Percentiles rank a stretch among this genome's conserved stretches.
phyloP scores from a whole-genome alignment of 2,888 invertebrate species.

The Drosophila kanekoi region DNA sequence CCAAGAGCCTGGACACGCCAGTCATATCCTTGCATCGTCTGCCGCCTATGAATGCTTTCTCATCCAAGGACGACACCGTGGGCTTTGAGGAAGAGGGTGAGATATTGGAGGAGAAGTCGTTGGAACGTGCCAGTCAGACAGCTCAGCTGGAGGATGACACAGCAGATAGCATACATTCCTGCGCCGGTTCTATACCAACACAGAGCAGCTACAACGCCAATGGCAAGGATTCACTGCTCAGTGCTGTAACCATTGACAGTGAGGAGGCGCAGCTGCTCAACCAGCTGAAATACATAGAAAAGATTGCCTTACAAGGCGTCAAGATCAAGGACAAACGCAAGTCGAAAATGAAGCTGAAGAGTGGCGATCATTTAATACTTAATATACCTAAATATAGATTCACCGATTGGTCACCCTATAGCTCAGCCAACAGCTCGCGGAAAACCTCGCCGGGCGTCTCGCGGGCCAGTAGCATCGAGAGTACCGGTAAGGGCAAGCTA shows the following conservation, averaged over 20 bases:
- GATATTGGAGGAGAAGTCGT: slow-evolving; percentile 87
- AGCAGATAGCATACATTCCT: slow-evolving; percentile 85
- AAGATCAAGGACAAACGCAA: slow-evolving; percentile 85
- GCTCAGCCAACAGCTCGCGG: slow-evolving; percentile 85
- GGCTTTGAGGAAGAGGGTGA: slow-evolving; percentile 90
- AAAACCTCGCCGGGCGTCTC: slow-evolving; percentile 85
- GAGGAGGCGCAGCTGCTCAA: slow-evolving; percentile 87
- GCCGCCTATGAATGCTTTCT: slow-evolving; percentile 94
- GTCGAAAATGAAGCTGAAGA: slow-evolving; percentile 84
- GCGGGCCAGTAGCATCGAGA: slow-evolving; percentile 85
- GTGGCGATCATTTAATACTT: slow-evolving; percentile 84
- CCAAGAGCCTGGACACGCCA: slow-evolving; percentile 94
- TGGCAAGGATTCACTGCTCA: slow-evolving; percentile 84
- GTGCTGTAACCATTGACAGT: slow-evolving; percentile 86
- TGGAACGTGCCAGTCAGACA: slow-evolving; percentile 83
- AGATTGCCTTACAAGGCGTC: slow-evolving; percentile 85
- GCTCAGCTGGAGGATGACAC: slow-evolving; percentile 87
- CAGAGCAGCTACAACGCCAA: slow-evolving; percentile 80
- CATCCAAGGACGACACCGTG: slow-evolving; percentile 95
- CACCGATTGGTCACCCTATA: slow-evolving; percentile 84
- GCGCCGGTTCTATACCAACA: slow-evolving; percentile 84
- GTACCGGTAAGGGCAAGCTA: slow-evolving; percentile 82
- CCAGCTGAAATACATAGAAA: slow-evolving; percentile 85
- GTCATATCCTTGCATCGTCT: slow-evolving; percentile 92
- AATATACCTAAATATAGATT: slow-evolving; percentile 85